These are phyloP conservation scores for Lasioglossum baleicum DNA, from an alignment of 1,140 invertebrate species.

Conservation along the genomic window DNA sequence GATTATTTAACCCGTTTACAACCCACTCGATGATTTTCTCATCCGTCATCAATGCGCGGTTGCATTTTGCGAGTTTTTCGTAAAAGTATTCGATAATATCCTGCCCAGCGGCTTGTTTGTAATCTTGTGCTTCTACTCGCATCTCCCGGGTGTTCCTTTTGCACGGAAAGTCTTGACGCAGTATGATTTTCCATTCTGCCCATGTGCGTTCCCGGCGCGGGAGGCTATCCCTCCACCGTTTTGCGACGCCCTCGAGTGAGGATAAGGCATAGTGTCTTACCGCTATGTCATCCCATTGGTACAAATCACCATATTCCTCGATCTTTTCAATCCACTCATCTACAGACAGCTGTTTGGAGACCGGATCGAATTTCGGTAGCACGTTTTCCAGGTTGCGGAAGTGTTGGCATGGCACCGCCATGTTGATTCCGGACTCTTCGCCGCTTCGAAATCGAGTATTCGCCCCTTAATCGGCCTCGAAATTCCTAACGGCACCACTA, in stretches of 20 bases:
- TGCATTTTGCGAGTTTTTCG: background rate
- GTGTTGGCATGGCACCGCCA: too few species aligned
- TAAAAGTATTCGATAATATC: background rate
- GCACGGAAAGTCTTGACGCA: background rate
- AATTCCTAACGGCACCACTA: too few species aligned
- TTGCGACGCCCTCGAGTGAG: background rate
- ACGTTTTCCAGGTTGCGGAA: too few species aligned
- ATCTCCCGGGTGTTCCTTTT: background rate
- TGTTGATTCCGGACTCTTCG: too few species aligned
- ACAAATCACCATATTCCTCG: constrained; percentile 1
- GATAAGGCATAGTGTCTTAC: background rate
- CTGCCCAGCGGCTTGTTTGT: background rate
- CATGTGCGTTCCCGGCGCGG: background rate
- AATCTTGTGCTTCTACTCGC: background rate
- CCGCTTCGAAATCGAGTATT: too few species aligned
- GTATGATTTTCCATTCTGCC: background rate
- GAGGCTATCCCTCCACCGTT: background rate
- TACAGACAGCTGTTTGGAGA: background rate
- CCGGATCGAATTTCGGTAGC: too few species aligned
- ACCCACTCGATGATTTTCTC: background rate
- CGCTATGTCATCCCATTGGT: background rate
- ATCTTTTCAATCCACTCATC: background rate
- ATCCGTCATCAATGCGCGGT: background rate
- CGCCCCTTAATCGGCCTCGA: too few species aligned
- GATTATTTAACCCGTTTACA: background rate